Evolutionary conservation across 2,888 invertebrate species (phyloP).

Genomic region (Caenorhabditis angaria): DNA sequence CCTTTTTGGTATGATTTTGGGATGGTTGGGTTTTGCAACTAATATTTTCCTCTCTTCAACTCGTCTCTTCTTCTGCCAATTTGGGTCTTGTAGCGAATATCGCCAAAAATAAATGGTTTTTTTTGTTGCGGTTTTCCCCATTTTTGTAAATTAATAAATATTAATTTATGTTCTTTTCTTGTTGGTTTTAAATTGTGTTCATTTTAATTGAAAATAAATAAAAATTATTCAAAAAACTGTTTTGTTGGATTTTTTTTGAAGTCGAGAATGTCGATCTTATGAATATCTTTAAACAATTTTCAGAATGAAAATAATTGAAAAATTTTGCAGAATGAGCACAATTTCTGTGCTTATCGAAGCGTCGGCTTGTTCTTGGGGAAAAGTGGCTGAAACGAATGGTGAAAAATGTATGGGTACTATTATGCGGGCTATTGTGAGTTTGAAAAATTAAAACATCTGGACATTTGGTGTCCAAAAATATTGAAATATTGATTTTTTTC

Average conservation of each 20-base stretch:
- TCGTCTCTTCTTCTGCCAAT: not conserved
- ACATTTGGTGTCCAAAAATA: no score
- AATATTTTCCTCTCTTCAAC: not conserved
- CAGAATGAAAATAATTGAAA: not conserved
- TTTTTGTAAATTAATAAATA: not conserved
- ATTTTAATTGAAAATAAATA: not conserved
- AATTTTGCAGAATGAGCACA: conserved; percentile 36
- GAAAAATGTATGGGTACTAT: conserved; percentile 32
- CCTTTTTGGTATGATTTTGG: not conserved
- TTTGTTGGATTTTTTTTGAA: not conserved
- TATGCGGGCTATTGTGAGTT: conserved; percentile 40
- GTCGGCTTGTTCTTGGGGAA: conserved; percentile 51
- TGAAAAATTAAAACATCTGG: not conserved
- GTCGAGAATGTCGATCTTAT: not conserved
- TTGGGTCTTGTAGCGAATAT: conserved; percentile 2
- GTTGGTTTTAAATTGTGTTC: not conserved
- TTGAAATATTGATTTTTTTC: no score
- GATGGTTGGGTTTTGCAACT: not conserved
- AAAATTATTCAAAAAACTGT: not conserved
- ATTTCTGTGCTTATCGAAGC: conserved; percentile 48
- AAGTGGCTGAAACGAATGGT: conserved; percentile 37
- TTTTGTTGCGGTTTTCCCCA: not conserved
- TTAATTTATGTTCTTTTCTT: not conserved
- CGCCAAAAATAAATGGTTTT: not conserved
- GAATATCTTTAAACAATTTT: no score